Evolutionary conservation across 2,113 vertebrate species (phyloP), one percentile per base, ranked within the genome.

Genomic region (Limnothrissa miodon): DNA sequence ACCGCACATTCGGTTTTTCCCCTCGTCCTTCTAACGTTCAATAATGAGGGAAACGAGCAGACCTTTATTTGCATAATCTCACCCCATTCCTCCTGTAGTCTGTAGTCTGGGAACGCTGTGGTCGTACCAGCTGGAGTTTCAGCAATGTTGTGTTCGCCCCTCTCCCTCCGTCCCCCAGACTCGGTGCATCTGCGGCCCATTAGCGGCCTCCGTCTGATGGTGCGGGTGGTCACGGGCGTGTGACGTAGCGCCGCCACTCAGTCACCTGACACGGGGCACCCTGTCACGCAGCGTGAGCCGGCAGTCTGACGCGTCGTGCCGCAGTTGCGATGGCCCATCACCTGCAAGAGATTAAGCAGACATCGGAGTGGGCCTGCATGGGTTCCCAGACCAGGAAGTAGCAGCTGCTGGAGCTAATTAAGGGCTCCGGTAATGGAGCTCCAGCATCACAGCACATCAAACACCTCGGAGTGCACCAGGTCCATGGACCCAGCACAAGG

Each of bases 341-440:
- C 96, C 95, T 96, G 95, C 93, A 94, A 96, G 93, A 93, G 94
- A 96, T 96, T 96, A 97, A 90, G 93, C 88, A 92, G 91, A 94
- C 85, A 89, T 88, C 82, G 87, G 83, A 88, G 90, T 86, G 91
- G 83, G 87, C 93, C 91, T 90, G 42, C 42, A 42, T 42, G 87
- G 88, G 87, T 90, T 85, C 90, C 87, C 89, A 87, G 92, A 89
- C 93, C 92, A 95, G 94, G 93, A 96, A 96, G 91, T 88, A 92
- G 90, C 93, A 94, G 94, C 93, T 90, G 89, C 95, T 95, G 94
- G 94, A 95, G 95, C 95, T 96, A 94, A 96, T 97, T 96, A 96
- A 93, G 93, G 79, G 87, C 91, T n/a, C 90, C 91, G 92, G 94
- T 92, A 96, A 95, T 93, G 91, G 86, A 93, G 91, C 87, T 87